Percentiles rank a stretch among this genome's conserved stretches.
phyloP scores from a whole-genome alignment of 2,797 vertebrate genomes.

The Danio aesculapii region DNA sequence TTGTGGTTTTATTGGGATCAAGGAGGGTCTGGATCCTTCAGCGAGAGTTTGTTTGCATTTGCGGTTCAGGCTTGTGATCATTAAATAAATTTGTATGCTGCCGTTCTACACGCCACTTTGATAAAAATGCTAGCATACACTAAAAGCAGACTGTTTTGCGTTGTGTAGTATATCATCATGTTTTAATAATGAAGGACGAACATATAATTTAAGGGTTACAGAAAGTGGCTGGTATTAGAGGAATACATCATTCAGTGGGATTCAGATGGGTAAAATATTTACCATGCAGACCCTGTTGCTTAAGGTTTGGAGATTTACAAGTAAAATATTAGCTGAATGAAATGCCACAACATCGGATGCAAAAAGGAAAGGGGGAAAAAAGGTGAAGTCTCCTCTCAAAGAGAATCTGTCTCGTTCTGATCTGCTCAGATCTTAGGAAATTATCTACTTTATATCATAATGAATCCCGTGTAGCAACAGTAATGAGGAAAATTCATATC shows the following conservation, averaged over 20 bases:
- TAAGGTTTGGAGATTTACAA: background rate
- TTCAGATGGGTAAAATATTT: background rate
- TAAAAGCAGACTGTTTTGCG: background rate
- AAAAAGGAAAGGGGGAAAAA: background rate
- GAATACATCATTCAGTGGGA: background rate
- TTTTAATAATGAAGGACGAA: background rate
- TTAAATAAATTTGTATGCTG: constrained; percentile 2
- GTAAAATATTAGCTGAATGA: constrained; percentile 10
- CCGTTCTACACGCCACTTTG: background rate
- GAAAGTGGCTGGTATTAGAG: background rate
- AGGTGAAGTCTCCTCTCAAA: background rate
- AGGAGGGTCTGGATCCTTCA: constrained; percentile 2
- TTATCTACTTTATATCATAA: background rate
- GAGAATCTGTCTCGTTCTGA: background rate
- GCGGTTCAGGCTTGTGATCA: constrained; percentile 22
- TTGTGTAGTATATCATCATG: background rate
- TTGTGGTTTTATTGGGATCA: constrained; percentile 20
- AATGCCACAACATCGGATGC: background rate
- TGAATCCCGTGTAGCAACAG: background rate
- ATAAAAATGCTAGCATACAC: background rate
- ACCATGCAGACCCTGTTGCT: background rate
- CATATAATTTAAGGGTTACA: background rate
- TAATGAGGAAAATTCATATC: constrained; percentile 19
- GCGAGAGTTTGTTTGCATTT: constrained; percentile 37
- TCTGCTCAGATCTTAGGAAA: constrained; percentile 1